Conservation (phyloP, 2,888 invertebrate genomes). For the Alcis repandata region DNA sequence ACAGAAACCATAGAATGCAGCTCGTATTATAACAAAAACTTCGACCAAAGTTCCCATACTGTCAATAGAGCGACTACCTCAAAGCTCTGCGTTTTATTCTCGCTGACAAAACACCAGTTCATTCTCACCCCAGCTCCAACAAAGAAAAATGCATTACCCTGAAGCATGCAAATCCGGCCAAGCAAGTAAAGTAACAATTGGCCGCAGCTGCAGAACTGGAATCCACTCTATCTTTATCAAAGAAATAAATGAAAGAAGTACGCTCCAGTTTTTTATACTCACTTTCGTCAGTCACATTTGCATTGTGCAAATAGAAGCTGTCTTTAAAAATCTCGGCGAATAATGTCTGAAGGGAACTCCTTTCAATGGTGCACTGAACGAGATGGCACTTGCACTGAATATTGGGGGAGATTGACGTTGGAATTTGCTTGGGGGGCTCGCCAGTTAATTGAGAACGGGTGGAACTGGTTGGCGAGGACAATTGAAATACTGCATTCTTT, state of each 20-base stretch:
- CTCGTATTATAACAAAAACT: too few species aligned
- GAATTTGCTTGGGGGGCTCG: background rate
- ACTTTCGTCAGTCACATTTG: constrained; percentile 68
- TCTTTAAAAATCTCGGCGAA: constrained; percentile 59
- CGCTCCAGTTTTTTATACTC: constrained; percentile 59
- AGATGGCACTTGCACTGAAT: constrained; percentile 8
- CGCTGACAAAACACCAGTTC: constrained; percentile 61
- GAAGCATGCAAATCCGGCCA: constrained; percentile 64
- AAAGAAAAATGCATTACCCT: constrained; percentile 70
- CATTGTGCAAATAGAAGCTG: constrained; percentile 68
- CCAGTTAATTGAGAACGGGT: background rate
- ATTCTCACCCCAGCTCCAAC: constrained; percentile 54
- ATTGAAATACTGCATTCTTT: background rate
- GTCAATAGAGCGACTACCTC: background rate
- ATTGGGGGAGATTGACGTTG: background rate
- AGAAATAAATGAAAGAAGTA: constrained; percentile 73
- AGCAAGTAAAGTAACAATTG: constrained; percentile 72
- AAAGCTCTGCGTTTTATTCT: constrained; percentile 52
- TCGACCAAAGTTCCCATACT: constrained; percentile 3
- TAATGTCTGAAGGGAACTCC: constrained; percentile 45
- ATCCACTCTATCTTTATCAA: constrained; percentile 69
- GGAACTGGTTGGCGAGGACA: background rate
- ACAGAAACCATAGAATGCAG: too few species aligned
- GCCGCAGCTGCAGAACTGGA: constrained; percentile 71
- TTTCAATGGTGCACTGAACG: constrained; percentile 13